Conservation (phyloP, 2,797 vertebrate genomes). For the Vipera ursinii region DNA sequence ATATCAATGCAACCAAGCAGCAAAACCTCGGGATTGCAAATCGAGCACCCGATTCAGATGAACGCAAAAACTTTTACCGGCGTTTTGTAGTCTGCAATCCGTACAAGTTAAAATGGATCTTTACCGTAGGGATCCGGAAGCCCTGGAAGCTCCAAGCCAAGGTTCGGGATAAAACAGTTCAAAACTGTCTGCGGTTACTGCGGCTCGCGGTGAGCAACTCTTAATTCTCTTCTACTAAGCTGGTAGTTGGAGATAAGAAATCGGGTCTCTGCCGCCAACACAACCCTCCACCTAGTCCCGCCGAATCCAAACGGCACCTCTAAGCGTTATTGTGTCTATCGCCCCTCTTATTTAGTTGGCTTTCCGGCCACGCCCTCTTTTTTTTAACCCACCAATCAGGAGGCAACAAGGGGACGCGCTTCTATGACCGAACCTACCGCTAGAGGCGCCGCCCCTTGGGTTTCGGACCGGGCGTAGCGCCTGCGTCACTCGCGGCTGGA, state of each 20-base stretch:
- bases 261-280: fast-evolving
- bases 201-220: background rate
- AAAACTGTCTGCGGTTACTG: background rate
- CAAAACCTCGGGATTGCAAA: background rate
- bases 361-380: background rate
- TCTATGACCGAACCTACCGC: background rate
- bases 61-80: background rate
- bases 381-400: background rate
- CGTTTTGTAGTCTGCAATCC: background rate
- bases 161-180: background rate
- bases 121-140: background rate
- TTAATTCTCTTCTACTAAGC: background rate
- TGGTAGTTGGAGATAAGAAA: background rate
- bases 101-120: background rate
- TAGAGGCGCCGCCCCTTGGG: background rate
- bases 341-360: background rate
- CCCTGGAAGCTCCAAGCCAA: background rate
- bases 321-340: background rate
- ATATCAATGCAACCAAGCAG: background rate
- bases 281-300: fast-evolving
- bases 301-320: background rate
- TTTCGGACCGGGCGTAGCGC: background rate
- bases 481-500: background rate
- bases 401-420: background rate
- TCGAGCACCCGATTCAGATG: background rate